These are phyloP conservation scores for Archivesica marissinica DNA, from an alignment of 1,140 invertebrate species.

Conservation along the genomic window DNA sequence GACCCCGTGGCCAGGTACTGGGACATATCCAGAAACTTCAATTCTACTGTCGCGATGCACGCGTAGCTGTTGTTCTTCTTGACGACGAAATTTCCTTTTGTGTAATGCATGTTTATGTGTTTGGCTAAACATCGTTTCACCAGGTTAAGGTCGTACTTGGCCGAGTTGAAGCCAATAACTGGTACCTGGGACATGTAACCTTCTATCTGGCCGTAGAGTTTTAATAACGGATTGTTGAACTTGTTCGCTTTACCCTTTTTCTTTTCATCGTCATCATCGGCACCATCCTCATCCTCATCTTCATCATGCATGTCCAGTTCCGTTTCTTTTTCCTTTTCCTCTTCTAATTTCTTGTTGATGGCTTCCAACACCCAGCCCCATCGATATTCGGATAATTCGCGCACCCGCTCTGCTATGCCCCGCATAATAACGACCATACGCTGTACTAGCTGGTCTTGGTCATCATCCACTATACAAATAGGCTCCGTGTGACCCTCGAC, in stretches of 20 bases:
- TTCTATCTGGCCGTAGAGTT: not conserved
- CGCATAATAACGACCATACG: not conserved
- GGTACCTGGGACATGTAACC: too few species aligned
- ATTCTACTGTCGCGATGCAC: slow-evolving; percentile 38
- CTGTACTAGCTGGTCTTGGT: slow-evolving; percentile 16
- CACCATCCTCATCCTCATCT: not conserved
- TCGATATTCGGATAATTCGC: slow-evolving; percentile 1
- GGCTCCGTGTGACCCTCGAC: slow-evolving; percentile 8
- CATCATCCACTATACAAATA: not conserved
- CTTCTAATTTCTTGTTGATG: not conserved
- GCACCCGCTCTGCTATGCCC: not conserved
- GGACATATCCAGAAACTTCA: slow-evolving; percentile 55
- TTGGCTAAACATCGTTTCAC: slow-evolving; percentile 18
- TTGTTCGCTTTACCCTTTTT: not conserved
- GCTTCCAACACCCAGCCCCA: slow-evolving; percentile 16
- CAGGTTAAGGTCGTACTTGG: slow-evolving; percentile 53
- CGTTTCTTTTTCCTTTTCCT: not conserved
- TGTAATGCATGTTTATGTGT: slow-evolving; percentile 21
- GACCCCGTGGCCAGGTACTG: slow-evolving; percentile 58
- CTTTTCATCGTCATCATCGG: not conserved
- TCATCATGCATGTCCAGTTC: not conserved
- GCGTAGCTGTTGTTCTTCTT: slow-evolving; percentile 53
- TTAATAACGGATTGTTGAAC: not conserved
- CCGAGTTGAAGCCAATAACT: slow-evolving; percentile 50
- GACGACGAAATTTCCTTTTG: slow-evolving; percentile 38